Evolutionary conservation across 1,140 invertebrate species (phyloP).

Genomic region (Cotesia typhae): DNA sequence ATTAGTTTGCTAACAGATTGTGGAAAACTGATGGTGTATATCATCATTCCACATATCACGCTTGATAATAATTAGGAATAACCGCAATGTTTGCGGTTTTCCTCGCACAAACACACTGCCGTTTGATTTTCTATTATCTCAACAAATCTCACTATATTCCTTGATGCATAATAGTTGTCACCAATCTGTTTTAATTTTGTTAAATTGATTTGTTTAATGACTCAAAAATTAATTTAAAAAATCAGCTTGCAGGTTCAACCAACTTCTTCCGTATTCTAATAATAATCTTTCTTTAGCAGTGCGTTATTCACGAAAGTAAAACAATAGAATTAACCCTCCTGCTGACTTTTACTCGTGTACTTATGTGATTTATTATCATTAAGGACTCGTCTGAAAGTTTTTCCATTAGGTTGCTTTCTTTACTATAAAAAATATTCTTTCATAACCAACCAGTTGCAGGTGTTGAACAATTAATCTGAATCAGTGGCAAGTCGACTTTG

Average conservation of each 20-base stretch:
- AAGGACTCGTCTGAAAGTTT: constrained; percentile 27
- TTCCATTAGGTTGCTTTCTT: constrained; percentile 21
- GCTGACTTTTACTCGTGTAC: constrained; percentile 15
- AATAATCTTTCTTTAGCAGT: no score
- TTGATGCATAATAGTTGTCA: not conserved
- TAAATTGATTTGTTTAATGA: not conserved
- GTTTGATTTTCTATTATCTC: not conserved
- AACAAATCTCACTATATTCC: not conserved
- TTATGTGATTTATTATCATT: constrained; percentile 22
- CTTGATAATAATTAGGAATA: constrained; percentile 18
- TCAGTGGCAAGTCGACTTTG: constrained; percentile 11
- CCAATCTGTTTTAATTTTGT: not conserved
- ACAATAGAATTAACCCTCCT: not conserved
- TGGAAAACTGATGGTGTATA: not conserved
- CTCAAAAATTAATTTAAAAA: no score
- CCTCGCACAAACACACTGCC: constrained; percentile 5
- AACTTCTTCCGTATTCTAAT: no score
- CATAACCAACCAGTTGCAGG: not conserved
- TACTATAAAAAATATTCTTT: not conserved
- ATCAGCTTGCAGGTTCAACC: not conserved
- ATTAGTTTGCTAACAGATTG: constrained; percentile 10
- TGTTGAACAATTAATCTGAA: constrained; percentile 27
- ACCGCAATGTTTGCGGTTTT: constrained; percentile 25
- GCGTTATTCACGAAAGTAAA: no score
- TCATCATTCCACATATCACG: constrained; percentile 12